These are phyloP conservation scores for Brachionus rubens DNA, from an alignment of 1,140 invertebrate species.

Conservation along the genomic window DNA sequence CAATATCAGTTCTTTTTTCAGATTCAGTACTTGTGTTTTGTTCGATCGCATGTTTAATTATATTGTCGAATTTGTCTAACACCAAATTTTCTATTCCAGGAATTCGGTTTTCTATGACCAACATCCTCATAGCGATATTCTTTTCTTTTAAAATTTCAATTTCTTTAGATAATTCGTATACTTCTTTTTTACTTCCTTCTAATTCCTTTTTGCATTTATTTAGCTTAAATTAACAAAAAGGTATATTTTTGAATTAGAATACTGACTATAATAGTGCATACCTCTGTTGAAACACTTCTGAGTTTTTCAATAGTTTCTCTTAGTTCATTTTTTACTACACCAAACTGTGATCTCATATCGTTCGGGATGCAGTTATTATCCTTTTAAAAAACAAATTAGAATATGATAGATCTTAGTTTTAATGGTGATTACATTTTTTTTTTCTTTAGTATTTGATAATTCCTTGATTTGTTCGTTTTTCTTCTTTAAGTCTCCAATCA, in stretches of 20 bases:
- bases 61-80: conserved; percentile 55
- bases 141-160: conserved; percentile 53
- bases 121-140: conserved; percentile 50
- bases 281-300: background rate
- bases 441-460: background rate
- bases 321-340: conserved; percentile 10
- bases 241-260: background rate
- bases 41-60: too few species aligned
- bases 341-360: background rate
- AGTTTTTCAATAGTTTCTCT: background rate
- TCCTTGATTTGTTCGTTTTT: too few species aligned
- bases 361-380: background rate
- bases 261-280: too few species aligned
- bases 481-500: too few species aligned
- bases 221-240: conserved; percentile 49
- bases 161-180: conserved; percentile 53
- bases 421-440: background rate
- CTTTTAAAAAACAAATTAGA: background rate
- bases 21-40: conserved; percentile 54
- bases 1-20: conserved; percentile 58
- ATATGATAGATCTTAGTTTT: too few species aligned
- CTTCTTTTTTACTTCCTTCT: conserved; percentile 55
- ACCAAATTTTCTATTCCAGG: conserved; percentile 57
- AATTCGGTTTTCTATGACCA: conserved; percentile 51
- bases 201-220: conserved; percentile 52